These are phyloP conservation scores for Protonibea diacanthus DNA, from an alignment of 2,797 vertebrate species.

Conservation along the genomic window DNA sequence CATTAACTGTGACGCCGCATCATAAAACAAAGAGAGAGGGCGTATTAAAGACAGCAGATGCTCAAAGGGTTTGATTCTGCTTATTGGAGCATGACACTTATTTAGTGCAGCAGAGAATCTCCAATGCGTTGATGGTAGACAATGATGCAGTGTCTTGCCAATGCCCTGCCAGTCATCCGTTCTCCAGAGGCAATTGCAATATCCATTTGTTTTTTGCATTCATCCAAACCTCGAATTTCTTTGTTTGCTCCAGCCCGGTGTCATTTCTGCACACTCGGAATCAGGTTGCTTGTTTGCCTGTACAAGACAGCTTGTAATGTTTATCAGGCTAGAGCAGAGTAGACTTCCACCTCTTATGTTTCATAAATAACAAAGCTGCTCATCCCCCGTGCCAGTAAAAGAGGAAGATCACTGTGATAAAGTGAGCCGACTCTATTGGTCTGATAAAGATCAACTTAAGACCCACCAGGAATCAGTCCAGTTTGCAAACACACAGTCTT, in stretches of 20 bases:
- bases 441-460: constrained; percentile 70
- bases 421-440: constrained; percentile 45
- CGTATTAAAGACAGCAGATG: constrained; percentile 78
- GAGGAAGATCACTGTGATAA: constrained; percentile 39
- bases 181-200: constrained; percentile 56
- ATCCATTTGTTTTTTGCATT: constrained; percentile 58
- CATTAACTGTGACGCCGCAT: constrained; percentile 68
- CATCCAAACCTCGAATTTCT: constrained; percentile 51
- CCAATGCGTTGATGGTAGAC: constrained; percentile 51
- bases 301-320: constrained; percentile 61
- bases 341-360: constrained; percentile 55
- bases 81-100: constrained; percentile 77
- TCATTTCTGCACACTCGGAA: constrained; percentile 41
- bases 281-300: constrained; percentile 43
- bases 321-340: constrained; percentile 53
- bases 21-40: constrained; percentile 67
- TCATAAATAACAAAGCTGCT: constrained; percentile 60
- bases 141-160: constrained; percentile 58
- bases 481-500: constrained; percentile 72
- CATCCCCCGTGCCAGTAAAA: constrained; percentile 20
- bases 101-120: constrained; percentile 62
- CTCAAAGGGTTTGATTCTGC: constrained; percentile 75
- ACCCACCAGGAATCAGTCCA: constrained; percentile 65
- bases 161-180: constrained; percentile 64
- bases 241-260: constrained; percentile 43